A percentile compares a stretch with the other conserved stretches of the same genome.
Conservation (phyloP, 2,113 vertebrate genomes). For the Austrofundulus limnaeus region DNA sequence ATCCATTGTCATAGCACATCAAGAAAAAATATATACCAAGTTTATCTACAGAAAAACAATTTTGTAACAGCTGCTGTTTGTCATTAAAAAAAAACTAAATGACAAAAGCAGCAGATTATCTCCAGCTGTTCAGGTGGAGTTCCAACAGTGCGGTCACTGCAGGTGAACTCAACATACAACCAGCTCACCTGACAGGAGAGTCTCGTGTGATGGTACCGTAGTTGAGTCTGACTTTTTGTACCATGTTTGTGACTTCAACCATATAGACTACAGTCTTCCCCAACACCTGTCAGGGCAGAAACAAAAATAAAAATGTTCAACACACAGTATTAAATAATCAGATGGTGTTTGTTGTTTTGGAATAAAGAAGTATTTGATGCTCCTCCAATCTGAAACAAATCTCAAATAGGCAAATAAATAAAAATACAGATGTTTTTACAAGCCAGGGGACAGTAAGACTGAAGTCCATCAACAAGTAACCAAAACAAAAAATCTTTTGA, state of each 20-base stretch:
- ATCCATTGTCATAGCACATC: no score
- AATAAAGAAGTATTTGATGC: neutral
- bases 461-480: neutral
- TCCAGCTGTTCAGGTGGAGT: neutral
- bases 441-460: neutral
- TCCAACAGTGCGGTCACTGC: neutral
- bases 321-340: neutral
- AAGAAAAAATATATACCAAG: neutral
- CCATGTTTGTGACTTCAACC: constrained; percentile 73
- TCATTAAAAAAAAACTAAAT: no score
- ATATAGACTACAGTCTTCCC: constrained; percentile 76
- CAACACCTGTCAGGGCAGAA: constrained; percentile 60
- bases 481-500: no score
- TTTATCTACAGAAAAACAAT: no score
- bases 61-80: no score
- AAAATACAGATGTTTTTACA: neutral
- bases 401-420: neutral
- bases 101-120: no score
- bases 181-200: constrained; percentile 74
- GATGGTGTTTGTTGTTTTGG: neutral
- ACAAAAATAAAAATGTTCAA: neutral
- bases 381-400: neutral
- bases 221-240: constrained; percentile 72
- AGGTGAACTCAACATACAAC: neutral
- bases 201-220: constrained; percentile 81